These are phyloP conservation scores for Dunckerocampus dactyliophorus DNA, from an alignment of 2,113 vertebrate genomes.

Conservation along the genomic window DNA sequence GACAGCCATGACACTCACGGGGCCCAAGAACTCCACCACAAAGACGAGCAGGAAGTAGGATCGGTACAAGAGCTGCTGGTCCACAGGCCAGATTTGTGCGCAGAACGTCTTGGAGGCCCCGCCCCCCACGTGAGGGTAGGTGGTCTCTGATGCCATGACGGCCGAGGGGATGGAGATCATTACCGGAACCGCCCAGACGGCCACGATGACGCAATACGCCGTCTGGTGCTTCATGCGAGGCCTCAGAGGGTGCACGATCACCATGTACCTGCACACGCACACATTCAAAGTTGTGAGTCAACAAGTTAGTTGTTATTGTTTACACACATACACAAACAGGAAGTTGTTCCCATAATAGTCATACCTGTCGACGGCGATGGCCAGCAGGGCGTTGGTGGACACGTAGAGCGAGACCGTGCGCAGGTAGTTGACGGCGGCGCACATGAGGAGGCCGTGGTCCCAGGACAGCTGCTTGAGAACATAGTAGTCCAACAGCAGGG, in stretches of 20 bases:
- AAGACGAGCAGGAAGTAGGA: constrained; percentile 93
- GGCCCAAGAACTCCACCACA: constrained; percentile 79
- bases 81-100: constrained; percentile 91
- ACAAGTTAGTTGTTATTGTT: no score
- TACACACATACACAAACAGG: not conserved
- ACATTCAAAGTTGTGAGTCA: not conserved
- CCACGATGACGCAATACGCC: constrained; percentile 66
- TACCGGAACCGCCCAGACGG: constrained; percentile 83
- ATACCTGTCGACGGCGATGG: constrained; percentile 92
- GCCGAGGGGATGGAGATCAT: constrained; percentile 88
- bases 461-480: constrained; percentile 90
- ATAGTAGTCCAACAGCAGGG: constrained; percentile 95
- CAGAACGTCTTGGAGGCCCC: constrained; percentile 85
- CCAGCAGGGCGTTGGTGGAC: constrained; percentile 91
- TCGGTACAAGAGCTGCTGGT: constrained; percentile 85
- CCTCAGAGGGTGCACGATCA: constrained; percentile 87
- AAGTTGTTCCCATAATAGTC: not conserved
- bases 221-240: constrained; percentile 89
- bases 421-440: constrained; percentile 87
- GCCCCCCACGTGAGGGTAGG: constrained; percentile 62
- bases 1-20: constrained; percentile 82
- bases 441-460: constrained; percentile 86
- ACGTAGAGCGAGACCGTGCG: constrained; percentile 88
- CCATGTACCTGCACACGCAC: constrained; percentile 72
- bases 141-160: constrained; percentile 84